phyloP scores from a whole-genome alignment of 2,113 vertebrate species.

The Callopanchax toddi region DNA sequence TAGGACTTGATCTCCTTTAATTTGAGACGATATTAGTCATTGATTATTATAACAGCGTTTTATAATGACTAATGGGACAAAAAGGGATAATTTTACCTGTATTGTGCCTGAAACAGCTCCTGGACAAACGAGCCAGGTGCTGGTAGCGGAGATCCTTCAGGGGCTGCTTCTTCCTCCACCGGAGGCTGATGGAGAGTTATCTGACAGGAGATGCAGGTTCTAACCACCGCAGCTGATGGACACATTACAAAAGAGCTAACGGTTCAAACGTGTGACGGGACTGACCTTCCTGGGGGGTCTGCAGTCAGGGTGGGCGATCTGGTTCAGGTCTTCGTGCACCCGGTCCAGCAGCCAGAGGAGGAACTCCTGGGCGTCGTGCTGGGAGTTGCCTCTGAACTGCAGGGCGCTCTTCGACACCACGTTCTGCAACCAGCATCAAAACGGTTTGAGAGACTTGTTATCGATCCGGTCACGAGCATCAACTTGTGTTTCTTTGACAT shows the following conservation, averaged over 20 bases:
- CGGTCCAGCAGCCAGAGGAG: conserved; percentile 98
- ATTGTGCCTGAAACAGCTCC: conserved; percentile 99
- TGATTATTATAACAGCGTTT: too few relatives aligned
- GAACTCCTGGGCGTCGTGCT: conserved; percentile 98
- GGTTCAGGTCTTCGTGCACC: conserved; percentile 96
- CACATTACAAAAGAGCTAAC: background rate
- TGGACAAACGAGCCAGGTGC: conserved; percentile 94
- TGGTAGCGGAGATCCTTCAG: conserved; percentile 90
- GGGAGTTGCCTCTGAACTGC: conserved; percentile 95
- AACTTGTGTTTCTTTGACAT: background rate
- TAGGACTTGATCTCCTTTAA: too few relatives aligned
- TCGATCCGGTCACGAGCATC: background rate
- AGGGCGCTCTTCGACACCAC: conserved; percentile 94
- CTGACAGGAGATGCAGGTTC: background rate
- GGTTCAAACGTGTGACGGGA: too few relatives aligned
- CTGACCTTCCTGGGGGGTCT: conserved; percentile 87
- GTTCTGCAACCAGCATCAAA: conserved; percentile 76
- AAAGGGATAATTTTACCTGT: conserved; percentile 82
- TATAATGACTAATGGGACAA: background rate
- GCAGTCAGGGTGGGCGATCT: conserved; percentile 81
- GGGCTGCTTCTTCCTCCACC: conserved; percentile 83
- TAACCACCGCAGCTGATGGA: background rate
- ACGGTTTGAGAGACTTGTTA: background rate
- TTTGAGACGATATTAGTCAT: too few relatives aligned
- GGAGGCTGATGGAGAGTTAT: conserved; percentile 81